Evolutionary conservation across 2,797 vertebrate species (phyloP).

Genomic region (Megalops cyprinoides): DNA sequence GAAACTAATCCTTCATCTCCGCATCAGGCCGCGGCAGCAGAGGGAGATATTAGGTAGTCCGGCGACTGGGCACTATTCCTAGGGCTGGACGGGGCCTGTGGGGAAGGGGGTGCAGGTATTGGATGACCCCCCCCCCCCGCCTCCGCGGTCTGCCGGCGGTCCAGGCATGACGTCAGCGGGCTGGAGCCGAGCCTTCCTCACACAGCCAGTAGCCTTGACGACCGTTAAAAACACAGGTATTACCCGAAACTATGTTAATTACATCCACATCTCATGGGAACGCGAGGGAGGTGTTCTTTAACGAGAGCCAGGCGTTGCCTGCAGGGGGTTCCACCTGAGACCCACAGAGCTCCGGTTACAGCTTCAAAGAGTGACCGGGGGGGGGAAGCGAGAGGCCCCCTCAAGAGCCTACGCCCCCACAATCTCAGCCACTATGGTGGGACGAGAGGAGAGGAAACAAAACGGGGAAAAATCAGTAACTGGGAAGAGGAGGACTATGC

Average conservation of each 20-base stretch:
- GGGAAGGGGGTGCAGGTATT: conserved; percentile 34
- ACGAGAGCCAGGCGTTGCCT: conserved; percentile 69
- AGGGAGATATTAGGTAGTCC: not conserved
- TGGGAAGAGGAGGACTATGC: not conserved
- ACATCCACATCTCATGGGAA: conserved; percentile 75
- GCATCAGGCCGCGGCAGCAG: not conserved
- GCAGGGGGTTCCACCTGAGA: conserved; percentile 63
- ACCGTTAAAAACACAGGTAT: conserved; percentile 71
- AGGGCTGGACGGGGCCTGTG: not conserved
- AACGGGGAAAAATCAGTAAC: conserved; percentile 34
- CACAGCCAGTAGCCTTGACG: conserved; percentile 63
- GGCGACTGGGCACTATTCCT: not conserved
- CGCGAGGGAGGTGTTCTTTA: conserved; percentile 73
- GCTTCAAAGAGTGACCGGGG: conserved; percentile 65
- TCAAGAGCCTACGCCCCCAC: conserved; percentile 56
- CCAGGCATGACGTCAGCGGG: conserved; percentile 62
- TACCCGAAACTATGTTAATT: conserved; percentile 75
- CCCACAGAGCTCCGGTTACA: conserved; percentile 65
- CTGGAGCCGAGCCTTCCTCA: conserved; percentile 44
- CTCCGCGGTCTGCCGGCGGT: no score
- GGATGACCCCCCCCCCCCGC: conserved; percentile 46
- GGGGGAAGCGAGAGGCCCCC: conserved; percentile 61
- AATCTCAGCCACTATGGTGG: conserved; percentile 57
- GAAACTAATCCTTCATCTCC: not conserved
- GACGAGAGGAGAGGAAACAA: conserved; percentile 53